These are phyloP conservation scores for Phalacrocorax carbo DNA, from an alignment of 2,113 vertebrate genomes.

Conservation along the genomic window DNA sequence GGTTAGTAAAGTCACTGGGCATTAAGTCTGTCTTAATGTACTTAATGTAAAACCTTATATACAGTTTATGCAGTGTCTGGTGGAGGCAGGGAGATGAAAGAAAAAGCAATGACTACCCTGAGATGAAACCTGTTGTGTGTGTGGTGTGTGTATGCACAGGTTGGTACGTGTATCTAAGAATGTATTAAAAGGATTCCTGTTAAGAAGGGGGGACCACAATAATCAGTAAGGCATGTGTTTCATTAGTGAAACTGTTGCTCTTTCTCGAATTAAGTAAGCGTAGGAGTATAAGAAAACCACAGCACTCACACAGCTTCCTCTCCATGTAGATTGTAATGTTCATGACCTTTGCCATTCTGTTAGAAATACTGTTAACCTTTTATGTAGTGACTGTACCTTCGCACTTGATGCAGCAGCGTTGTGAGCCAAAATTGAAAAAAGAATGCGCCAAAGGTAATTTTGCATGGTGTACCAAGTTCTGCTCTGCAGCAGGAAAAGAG, in stretches of 20 bases:
- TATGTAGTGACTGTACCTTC: background rate
- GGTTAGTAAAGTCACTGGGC: background rate
- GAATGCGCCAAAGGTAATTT: background rate
- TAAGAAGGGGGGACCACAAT: background rate
- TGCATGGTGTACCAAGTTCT: background rate
- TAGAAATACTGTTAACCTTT: background rate
- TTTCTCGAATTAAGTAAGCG: background rate
- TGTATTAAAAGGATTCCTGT: background rate
- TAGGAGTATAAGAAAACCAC: background rate
- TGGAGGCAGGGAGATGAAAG: background rate
- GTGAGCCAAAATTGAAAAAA: background rate
- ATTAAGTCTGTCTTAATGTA: background rate
- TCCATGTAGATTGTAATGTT: background rate
- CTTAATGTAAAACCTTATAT: background rate
- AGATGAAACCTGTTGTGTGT: background rate
- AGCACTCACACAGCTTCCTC: background rate
- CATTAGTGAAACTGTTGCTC: background rate
- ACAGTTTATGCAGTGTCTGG: background rate
- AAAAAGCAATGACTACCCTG: background rate
- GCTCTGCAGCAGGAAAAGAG: background rate
- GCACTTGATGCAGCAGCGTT: background rate
- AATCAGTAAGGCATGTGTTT: background rate
- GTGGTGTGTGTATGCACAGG: accelerated
- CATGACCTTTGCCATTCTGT: background rate
- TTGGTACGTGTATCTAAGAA: accelerated